A percentile compares a stretch with the other conserved stretches of the same genome.
Evolutionary conservation across 2,113 vertebrate genomes (phyloP).

Genomic region (Pedionomus torquatus): DNA sequence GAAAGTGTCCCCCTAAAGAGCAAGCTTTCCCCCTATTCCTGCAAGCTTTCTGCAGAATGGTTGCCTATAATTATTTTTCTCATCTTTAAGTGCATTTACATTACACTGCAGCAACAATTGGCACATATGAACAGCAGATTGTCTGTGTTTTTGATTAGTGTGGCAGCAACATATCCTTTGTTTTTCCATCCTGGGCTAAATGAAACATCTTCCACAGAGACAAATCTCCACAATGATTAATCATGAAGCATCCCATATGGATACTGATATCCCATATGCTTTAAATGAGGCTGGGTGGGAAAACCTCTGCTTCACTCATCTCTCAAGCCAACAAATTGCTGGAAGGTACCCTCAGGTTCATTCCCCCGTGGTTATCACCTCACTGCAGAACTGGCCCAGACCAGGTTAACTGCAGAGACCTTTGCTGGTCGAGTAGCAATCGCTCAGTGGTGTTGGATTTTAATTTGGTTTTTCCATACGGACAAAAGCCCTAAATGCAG

Average conservation of each 20-base stretch:
- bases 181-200: constrained; percentile 47
- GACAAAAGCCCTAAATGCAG: not conserved
- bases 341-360: constrained; percentile 8
- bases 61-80: constrained; percentile 36
- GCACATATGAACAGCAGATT: constrained; percentile 71
- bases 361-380: not conserved
- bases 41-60: not conserved
- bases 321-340: constrained; percentile 22
- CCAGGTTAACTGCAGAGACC: not conserved
- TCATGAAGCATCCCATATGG: constrained; percentile 61
- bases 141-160: constrained; percentile 67
- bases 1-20: not conserved
- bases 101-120: constrained; percentile 35
- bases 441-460: not conserved
- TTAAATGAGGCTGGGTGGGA: constrained; percentile 54
- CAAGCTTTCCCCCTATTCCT: not conserved
- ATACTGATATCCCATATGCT: constrained; percentile 47
- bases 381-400: not conserved
- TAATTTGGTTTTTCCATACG: not conserved
- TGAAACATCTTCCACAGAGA: constrained; percentile 54
- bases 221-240: constrained; percentile 45
- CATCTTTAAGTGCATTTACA: constrained; percentile 27
- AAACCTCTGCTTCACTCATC: not conserved
- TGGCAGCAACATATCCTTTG: constrained; percentile 61
- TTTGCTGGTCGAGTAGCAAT: not conserved